These are phyloP conservation scores for Okamejei kenojei DNA, from an alignment of 2,797 vertebrate species.

Conservation along the genomic window DNA sequence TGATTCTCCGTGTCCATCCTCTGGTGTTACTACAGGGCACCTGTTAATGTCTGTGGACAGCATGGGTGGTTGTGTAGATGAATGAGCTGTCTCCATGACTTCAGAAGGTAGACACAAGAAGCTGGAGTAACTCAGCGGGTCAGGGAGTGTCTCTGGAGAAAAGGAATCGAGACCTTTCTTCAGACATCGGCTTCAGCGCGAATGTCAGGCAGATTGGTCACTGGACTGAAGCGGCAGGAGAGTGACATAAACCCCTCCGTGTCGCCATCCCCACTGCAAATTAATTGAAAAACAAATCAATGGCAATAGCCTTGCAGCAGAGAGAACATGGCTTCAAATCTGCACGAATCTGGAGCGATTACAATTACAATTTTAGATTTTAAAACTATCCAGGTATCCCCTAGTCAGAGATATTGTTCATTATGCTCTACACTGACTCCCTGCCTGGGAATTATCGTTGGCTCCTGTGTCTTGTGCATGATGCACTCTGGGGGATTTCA, in stretches of 20 bases:
- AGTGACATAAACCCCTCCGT: constrained; percentile 11
- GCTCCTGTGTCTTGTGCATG: neutral
- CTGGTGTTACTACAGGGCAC: neutral
- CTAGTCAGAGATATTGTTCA: neutral
- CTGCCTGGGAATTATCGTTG: neutral
- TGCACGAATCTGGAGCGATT: neutral
- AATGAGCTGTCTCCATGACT: constrained; percentile 6
- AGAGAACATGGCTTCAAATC: neutral
- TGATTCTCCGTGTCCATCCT: neutral
- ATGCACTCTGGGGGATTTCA: neutral
- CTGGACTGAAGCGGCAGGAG: neutral
- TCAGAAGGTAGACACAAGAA: too few relatives aligned
- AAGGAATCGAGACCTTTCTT: too few relatives aligned
- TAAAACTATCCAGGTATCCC: neutral
- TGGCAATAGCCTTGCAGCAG: neutral
- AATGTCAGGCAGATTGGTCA: constrained; percentile 10
- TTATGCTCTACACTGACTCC: too few relatives aligned
- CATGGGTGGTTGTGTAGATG: neutral
- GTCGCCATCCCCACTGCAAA: neutral
- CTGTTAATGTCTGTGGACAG: neutral
- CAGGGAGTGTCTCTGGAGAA: too few relatives aligned
- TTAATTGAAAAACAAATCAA: neutral
- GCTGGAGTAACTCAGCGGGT: too few relatives aligned
- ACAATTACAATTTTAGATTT: neutral
- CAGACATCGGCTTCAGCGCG: neutral